Percentiles rank a stretch among this genome's conserved stretches.
Conservation (phyloP, 2,888 invertebrate species). For the Drosophila greeni region DNA sequence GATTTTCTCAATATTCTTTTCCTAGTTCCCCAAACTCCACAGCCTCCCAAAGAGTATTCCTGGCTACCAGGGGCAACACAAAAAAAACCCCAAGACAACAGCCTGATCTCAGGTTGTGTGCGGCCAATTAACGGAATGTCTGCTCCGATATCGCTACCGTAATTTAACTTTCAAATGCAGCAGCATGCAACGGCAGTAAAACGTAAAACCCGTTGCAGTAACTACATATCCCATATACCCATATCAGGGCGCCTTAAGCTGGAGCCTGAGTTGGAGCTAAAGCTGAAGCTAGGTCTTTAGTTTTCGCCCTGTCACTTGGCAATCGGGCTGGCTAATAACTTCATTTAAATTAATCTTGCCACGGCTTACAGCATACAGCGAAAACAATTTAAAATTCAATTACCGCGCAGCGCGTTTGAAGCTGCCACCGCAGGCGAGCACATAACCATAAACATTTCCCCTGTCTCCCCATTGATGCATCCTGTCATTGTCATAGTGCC, state of each 20-base stretch:
- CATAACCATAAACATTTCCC: conserved; percentile 43
- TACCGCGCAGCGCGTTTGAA: conserved; percentile 52
- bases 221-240: conserved; percentile 27
- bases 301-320: conserved; percentile 58
- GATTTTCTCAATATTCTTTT: background rate
- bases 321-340: conserved; percentile 59
- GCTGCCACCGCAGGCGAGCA: conserved; percentile 56
- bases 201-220: conserved; percentile 41
- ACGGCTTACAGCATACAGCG: conserved; percentile 6
- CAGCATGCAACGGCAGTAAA: conserved; percentile 17
- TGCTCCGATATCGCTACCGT: conserved; percentile 42
- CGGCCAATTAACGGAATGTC: conserved; percentile 68
- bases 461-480: conserved; percentile 42
- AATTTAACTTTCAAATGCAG: conserved; percentile 68
- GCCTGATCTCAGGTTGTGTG: conserved; percentile 53
- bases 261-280: background rate
- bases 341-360: conserved; percentile 67
- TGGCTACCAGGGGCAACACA: background rate
- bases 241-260: conserved; percentile 37
- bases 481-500: conserved; percentile 52
- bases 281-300: conserved; percentile 51
- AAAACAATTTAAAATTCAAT: conserved; percentile 69
- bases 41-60: conserved; percentile 19
- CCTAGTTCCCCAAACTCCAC: background rate
- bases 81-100: background rate